A percentile compares a stretch with the other conserved stretches of the same genome.
These are phyloP conservation scores for Tringa solitaria DNA, from an alignment of 2,113 vertebrate genomes.

Conservation along the genomic window DNA sequence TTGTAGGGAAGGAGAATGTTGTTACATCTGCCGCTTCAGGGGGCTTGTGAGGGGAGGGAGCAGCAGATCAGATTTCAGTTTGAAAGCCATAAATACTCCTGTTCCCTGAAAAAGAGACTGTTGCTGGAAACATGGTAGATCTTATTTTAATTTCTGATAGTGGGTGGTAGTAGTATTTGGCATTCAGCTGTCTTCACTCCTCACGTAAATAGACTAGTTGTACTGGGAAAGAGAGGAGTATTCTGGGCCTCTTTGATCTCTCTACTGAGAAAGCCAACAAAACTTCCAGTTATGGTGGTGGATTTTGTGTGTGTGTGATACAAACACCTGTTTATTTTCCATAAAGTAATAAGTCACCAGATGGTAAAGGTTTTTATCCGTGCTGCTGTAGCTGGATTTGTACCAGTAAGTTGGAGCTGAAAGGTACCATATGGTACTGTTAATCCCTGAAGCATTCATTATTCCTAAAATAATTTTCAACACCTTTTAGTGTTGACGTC, in stretches of 20 bases:
- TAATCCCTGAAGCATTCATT: slow-evolving; percentile 40
- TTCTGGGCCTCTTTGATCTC: background rate
- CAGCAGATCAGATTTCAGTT: background rate
- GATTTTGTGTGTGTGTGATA: background rate
- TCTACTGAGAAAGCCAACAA: background rate
- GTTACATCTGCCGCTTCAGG: background rate
- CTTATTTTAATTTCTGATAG: background rate
- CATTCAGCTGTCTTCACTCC: background rate
- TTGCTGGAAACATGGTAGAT: background rate
- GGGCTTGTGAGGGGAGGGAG: background rate
- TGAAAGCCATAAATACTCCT: background rate
- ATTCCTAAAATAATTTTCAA: slow-evolving; percentile 33
- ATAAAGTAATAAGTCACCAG: slow-evolving; percentile 24
- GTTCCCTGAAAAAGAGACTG: background rate
- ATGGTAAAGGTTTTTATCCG: slow-evolving; percentile 45
- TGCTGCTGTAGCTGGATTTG: slow-evolving; percentile 50
- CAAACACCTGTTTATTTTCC: slow-evolving; percentile 30
- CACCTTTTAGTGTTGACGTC: slow-evolving; percentile 4
- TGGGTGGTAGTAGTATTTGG: background rate
- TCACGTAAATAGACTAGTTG: background rate
- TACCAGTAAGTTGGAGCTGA: slow-evolving; percentile 44
- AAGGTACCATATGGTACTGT: slow-evolving; percentile 57
- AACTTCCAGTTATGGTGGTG: background rate
- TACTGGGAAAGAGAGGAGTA: background rate
- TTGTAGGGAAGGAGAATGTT: background rate